Conservation (phyloP, 1,140 invertebrate species). For the Zaprionus camerounensis region DNA sequence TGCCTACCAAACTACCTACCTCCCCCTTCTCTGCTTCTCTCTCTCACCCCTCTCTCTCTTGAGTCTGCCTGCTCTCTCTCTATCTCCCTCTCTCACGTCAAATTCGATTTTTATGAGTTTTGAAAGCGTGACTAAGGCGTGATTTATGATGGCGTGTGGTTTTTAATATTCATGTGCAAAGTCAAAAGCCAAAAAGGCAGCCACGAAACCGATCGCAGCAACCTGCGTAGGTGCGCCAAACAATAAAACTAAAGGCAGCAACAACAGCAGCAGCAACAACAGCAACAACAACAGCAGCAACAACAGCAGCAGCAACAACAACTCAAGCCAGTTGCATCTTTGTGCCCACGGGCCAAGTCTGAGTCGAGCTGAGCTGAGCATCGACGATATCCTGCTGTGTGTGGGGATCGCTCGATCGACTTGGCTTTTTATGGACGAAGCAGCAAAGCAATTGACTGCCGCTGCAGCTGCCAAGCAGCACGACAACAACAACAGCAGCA, state of each 20-base stretch:
- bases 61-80: background rate
- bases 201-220: constrained; percentile 43
- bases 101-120: constrained; percentile 84
- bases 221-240: constrained; percentile 80
- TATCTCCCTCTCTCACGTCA: constrained; percentile 48
- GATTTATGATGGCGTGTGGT: constrained; percentile 84
- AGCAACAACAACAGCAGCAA: constrained; percentile 18
- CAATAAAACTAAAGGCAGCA: constrained; percentile 62
- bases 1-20: background rate
- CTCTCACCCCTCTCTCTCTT: too few relatives aligned
- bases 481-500: constrained; percentile 15
- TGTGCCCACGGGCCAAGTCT: constrained; percentile 52
- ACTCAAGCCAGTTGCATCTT: constrained; percentile 50
- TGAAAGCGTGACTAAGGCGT: constrained; percentile 84
- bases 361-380: constrained; percentile 18
- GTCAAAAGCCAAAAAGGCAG: constrained; percentile 60
- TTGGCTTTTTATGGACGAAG: constrained; percentile 66
- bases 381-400: constrained; percentile 73
- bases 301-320: constrained; percentile 27
- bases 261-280: background rate
- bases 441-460: constrained; percentile 76
- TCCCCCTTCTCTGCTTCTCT: too few relatives aligned
- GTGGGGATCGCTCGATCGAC: constrained; percentile 58
- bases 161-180: constrained; percentile 83
- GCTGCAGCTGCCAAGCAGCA: constrained; percentile 52